Conservation (phyloP, 53 echinoderm and acorn worm genomes). For the Echinarachnius parma region DNA sequence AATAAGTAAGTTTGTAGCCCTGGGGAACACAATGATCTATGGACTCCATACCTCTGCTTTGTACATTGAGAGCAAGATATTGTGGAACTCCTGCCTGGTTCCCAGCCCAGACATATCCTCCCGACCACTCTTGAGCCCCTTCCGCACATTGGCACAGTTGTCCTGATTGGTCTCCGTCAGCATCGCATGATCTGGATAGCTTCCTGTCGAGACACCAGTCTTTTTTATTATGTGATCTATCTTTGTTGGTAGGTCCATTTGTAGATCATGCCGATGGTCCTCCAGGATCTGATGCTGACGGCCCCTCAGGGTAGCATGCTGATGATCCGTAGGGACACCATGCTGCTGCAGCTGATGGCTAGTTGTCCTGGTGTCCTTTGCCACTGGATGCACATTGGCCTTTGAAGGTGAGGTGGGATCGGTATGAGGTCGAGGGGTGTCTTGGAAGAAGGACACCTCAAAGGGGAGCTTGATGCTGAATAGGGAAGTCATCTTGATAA, state of each 20-base stretch:
- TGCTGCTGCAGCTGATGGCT: slow-evolving; percentile 25
- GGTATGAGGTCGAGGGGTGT: slow-evolving; percentile 5
- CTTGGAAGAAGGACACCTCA: slow-evolving; percentile 47
- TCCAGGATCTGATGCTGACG: slow-evolving; percentile 1
- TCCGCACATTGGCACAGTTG: slow-evolving; percentile 18
- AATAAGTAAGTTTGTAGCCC: no score
- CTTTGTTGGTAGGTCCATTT: no score
- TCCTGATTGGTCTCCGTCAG: slow-evolving; percentile 24
- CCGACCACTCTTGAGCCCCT: slow-evolving; percentile 8
- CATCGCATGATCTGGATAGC: slow-evolving; percentile 18
- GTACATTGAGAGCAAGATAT: slow-evolving; percentile 36
- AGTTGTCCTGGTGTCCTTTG: slow-evolving; percentile 23
- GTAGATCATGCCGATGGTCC: no score
- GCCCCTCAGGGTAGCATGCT: background rate
- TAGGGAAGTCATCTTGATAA: slow-evolving; percentile 25
- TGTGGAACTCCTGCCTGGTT: slow-evolving; percentile 36
- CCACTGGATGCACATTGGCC: slow-evolving; percentile 3
- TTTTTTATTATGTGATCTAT: no score
- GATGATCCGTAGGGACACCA: background rate
- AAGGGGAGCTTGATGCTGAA: slow-evolving; percentile 41
- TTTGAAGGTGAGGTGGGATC: background rate
- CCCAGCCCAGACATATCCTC: background rate
- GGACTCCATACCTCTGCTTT: slow-evolving; percentile 48
- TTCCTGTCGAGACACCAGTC: no score
- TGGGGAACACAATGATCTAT: no score